phyloP scores from a whole-genome alignment of 2,113 vertebrate species.

The Lophotis ruficrista region DNA sequence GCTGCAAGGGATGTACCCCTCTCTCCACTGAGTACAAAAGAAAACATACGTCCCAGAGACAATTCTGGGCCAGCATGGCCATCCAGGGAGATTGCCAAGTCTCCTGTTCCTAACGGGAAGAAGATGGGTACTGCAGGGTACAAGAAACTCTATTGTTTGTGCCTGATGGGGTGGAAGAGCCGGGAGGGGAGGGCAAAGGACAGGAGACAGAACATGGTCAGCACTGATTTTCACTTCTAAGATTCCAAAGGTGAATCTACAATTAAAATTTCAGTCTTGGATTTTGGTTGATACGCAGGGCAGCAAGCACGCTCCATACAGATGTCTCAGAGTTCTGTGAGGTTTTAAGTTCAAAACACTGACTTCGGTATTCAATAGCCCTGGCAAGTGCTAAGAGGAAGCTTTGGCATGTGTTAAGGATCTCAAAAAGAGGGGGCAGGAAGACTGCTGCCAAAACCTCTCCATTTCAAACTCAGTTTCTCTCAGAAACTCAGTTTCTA shows the following conservation, averaged over 20 bases:
- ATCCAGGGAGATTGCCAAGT: background rate
- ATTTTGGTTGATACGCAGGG: background rate
- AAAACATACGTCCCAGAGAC: background rate
- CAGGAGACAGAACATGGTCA: background rate
- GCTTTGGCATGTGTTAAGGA: background rate
- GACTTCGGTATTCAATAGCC: slow-evolving; percentile 9
- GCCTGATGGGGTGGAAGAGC: background rate
- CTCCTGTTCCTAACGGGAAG: background rate
- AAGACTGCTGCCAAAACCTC: background rate
- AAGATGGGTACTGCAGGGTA: background rate
- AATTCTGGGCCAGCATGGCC: background rate
- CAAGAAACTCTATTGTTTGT: background rate
- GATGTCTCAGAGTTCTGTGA: background rate
- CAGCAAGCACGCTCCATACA: background rate
- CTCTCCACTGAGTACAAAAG: background rate
- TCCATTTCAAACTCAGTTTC: background rate
- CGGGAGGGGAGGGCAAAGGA: background rate
- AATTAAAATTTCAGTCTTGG: background rate
- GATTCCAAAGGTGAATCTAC: background rate
- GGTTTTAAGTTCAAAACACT: background rate
- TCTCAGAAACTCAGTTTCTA: background rate
- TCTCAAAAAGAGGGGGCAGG: background rate
- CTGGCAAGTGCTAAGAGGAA: slow-evolving; percentile 33
- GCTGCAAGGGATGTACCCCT: background rate
- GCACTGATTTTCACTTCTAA: background rate